Evolutionary conservation across 2,797 vertebrate species (phyloP).

Genomic region (Babyrousa celebensis): DNA sequence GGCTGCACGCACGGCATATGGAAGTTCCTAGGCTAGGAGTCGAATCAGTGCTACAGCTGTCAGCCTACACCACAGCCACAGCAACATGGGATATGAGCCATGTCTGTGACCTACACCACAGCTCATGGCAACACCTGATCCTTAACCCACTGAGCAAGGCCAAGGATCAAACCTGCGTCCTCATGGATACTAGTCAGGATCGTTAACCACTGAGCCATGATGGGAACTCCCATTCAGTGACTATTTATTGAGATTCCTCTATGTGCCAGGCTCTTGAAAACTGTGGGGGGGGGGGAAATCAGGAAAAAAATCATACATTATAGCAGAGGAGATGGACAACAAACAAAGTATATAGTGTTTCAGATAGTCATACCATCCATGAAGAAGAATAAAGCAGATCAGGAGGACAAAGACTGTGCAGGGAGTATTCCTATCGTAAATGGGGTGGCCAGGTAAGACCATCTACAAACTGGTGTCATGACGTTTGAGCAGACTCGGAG

Average conservation of each 20-base stretch:
- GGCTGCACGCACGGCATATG: no score
- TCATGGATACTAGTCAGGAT: no score
- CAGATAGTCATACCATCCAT: not conserved
- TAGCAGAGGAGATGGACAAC: not conserved
- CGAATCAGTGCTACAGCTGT: no score
- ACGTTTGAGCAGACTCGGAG: not conserved
- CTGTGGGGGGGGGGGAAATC: accelerated
- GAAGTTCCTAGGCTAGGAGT: no score
- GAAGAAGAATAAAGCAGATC: not conserved
- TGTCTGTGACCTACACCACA: no score
- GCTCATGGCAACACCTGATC: no score
- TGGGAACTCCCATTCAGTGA: not conserved
- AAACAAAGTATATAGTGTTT: not conserved
- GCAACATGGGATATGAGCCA: no score
- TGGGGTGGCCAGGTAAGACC: not conserved
- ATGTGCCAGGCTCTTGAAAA: not conserved
- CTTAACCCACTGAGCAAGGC: no score
- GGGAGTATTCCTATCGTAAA: not conserved
- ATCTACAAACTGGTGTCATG: not conserved
- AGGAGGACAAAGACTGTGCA: not conserved
- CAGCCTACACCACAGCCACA: no score
- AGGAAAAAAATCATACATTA: not conserved
- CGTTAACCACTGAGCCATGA: no score
- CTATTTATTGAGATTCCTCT: conserved; percentile 21
- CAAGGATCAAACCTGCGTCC: no score